Conservation (phyloP, 2,888 invertebrate genomes). For the Coelopa pilipes region DNA sequence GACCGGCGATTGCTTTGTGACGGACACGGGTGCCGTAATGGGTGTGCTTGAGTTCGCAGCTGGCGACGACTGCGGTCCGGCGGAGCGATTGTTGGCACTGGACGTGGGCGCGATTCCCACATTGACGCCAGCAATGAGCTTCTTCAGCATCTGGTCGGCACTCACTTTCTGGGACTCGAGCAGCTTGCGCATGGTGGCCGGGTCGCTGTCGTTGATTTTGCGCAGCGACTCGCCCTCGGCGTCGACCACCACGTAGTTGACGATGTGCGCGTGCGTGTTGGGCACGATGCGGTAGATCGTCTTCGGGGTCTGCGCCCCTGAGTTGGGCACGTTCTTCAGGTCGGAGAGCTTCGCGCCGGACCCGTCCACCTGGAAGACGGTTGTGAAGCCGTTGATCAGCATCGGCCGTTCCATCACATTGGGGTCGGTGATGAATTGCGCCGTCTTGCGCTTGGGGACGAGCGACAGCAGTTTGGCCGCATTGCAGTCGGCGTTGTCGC, state of each 20-base stretch:
- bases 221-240: slow-evolving; percentile 58
- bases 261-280: slow-evolving; percentile 64
- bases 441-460: slow-evolving; percentile 56
- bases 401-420: slow-evolving; percentile 57
- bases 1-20: background rate
- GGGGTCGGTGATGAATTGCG: slow-evolving; percentile 59
- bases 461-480: slow-evolving; percentile 55
- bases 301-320: slow-evolving; percentile 37
- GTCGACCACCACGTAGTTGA: slow-evolving; percentile 63
- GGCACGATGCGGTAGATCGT: slow-evolving; percentile 62
- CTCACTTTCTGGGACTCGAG: slow-evolving; percentile 60
- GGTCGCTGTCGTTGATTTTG: slow-evolving; percentile 59
- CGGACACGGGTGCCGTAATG: background rate
- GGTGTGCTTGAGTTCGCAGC: background rate
- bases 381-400: slow-evolving; percentile 62
- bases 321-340: slow-evolving; percentile 48
- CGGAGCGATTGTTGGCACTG: background rate
- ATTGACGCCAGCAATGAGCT: slow-evolving; percentile 51
- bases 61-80: background rate
- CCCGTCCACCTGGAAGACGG: slow-evolving; percentile 63
- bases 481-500: slow-evolving; percentile 54
- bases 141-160: slow-evolving; percentile 60
- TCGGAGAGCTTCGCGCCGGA: slow-evolving; percentile 54
- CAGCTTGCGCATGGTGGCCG: slow-evolving; percentile 59
- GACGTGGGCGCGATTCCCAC: slow-evolving; percentile 45